Evolutionary conservation across 2,797 vertebrate genomes (phyloP).

Genomic region (Platalea minor): DNA sequence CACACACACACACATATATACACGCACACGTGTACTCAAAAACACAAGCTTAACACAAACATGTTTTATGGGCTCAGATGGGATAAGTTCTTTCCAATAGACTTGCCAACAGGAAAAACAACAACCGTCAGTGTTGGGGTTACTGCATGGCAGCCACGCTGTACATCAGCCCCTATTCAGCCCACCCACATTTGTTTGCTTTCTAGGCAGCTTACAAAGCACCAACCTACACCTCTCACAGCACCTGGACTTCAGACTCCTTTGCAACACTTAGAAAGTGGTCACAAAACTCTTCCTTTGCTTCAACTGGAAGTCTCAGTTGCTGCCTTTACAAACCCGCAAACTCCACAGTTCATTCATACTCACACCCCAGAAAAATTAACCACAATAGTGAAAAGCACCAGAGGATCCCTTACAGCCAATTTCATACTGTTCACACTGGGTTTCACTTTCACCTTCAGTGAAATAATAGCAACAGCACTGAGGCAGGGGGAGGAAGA

Average conservation of each 20-base stretch:
- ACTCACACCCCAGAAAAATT: background rate
- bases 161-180: background rate
- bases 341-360: background rate
- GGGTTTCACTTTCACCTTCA: background rate
- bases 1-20: fast-evolving
- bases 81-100: background rate
- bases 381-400: background rate
- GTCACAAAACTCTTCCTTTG: background rate
- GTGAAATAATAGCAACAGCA: background rate
- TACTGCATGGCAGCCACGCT: background rate
- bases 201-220: background rate
- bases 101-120: background rate
- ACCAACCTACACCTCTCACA: background rate
- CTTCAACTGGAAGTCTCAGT: background rate
- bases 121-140: background rate
- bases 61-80: background rate
- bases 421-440: background rate
- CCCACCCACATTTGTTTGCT: conserved; percentile 4
- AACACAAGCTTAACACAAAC: background rate
- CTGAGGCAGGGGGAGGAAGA: background rate
- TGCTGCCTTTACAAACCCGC: background rate
- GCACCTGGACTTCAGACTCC: background rate
- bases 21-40: background rate
- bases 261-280: background rate
- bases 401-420: background rate